phyloP scores from a whole-genome alignment of 2,797 vertebrate genomes.

The Catamblyrhynchus diadema region DNA sequence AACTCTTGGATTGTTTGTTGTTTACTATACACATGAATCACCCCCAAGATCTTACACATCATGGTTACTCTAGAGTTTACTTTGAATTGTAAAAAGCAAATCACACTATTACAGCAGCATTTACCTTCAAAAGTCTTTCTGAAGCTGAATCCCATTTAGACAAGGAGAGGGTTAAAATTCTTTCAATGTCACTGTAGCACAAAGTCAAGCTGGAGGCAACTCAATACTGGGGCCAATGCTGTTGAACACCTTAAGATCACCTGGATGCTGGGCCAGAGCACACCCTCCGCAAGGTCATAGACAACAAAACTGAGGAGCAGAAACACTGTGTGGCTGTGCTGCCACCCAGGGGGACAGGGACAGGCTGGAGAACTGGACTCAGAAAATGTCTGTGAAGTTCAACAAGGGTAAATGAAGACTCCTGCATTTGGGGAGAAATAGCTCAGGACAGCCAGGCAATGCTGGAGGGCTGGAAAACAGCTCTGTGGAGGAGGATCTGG shows the following conservation, averaged over 20 bases:
- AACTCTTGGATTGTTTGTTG: background rate
- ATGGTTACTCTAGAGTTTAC: background rate
- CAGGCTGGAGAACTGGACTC: background rate
- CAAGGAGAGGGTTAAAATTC: background rate
- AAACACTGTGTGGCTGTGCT: background rate
- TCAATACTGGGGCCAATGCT: background rate
- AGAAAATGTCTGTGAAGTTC: background rate
- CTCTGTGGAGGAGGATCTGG: background rate
- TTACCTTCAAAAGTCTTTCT: background rate
- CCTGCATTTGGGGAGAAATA: background rate
- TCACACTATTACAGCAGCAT: background rate
- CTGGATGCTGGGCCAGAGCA: background rate
- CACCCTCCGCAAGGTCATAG: background rate
- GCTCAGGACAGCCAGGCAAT: background rate
- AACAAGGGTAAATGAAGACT: background rate
- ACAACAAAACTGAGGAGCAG: background rate
- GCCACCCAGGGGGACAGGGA: background rate
- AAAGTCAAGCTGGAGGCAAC: background rate
- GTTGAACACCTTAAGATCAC: background rate
- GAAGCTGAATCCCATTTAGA: background rate
- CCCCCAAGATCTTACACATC: background rate
- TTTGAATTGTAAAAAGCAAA: background rate
- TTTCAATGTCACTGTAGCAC: background rate
- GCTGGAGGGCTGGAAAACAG: background rate
- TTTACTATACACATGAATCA: background rate